A percentile compares a stretch with the other conserved stretches of the same genome.
phyloP scores from a whole-genome alignment of 92 coral and sea anemone genomes.

The Epizoanthus rinbou region DNA sequence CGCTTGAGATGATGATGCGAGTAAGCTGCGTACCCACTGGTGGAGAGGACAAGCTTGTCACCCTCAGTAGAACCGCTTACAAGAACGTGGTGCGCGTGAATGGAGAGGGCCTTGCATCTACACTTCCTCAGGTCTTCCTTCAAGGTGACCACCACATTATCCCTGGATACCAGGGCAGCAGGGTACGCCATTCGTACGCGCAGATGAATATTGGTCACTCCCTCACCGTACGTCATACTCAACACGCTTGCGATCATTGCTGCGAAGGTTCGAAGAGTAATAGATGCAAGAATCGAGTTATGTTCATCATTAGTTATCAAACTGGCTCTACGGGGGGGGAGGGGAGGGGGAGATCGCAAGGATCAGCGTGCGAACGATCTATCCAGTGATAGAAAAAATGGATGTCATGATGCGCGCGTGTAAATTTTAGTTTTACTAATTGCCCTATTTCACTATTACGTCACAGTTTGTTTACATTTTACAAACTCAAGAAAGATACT shows the following conservation, averaged over 20 bases:
- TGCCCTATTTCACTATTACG: too few relatives aligned
- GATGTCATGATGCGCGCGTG: too few relatives aligned
- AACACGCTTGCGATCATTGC: constrained; percentile 37
- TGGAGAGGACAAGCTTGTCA: constrained; percentile 4
- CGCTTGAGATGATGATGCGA: constrained; percentile 36
- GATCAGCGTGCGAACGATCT: too few relatives aligned
- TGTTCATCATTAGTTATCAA: too few relatives aligned
- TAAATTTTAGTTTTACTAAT: too few relatives aligned
- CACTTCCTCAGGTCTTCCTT: constrained; percentile 39
- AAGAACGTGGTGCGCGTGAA: constrained; percentile 33
- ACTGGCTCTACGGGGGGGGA: too few relatives aligned
- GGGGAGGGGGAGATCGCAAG: too few relatives aligned
- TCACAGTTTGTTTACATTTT: too few relatives aligned
- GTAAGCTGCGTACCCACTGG: constrained; percentile 28
- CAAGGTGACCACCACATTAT: constrained; percentile 31
- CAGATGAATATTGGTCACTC: constrained; percentile 31
- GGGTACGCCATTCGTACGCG: constrained; percentile 18
- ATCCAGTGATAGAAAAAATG: too few relatives aligned
- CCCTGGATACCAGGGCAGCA: neutral
- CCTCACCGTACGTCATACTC: constrained; percentile 24
- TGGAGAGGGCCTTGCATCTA: constrained; percentile 27
- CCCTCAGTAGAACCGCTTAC: constrained; percentile 19
- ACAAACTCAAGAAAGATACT: too few relatives aligned
- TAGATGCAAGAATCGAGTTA: too few relatives aligned
- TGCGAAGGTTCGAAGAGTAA: neutral